Percentiles rank a stretch among this genome's conserved stretches.
Conservation (phyloP, 2,888 invertebrate genomes). For the Cataglyphis rosenhaueri region DNA sequence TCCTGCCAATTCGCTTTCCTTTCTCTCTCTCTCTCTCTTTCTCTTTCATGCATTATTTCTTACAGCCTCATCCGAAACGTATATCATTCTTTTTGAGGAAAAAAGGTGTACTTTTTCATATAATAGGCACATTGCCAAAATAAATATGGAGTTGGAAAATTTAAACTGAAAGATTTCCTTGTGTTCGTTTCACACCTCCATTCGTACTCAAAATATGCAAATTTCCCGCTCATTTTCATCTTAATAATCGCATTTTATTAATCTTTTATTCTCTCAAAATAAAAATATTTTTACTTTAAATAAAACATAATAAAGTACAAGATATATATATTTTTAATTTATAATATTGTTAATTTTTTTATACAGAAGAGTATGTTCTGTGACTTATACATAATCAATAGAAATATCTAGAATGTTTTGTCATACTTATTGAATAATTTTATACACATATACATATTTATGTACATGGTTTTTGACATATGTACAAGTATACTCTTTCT, state of each 20-base stretch:
- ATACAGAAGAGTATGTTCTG: neutral
- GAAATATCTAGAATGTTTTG: conserved; percentile 1
- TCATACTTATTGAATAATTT: neutral
- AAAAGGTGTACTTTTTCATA: conserved; percentile 84
- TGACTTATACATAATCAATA: conserved; percentile 4
- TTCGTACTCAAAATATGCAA: neutral
- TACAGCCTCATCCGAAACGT: conserved; percentile 61
- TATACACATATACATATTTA: neutral
- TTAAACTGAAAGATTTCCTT: conserved; percentile 67
- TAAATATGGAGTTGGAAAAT: conserved; percentile 84
- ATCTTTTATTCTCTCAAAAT: neutral
- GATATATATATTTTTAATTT: neutral
- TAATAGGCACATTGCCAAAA: conserved; percentile 83
- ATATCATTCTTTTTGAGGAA: conserved; percentile 81
- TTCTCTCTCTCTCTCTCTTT: conserved; percentile 56
- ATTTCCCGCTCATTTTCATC: neutral
- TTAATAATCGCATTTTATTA: neutral
- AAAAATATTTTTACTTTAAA: neutral
- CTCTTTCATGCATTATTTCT: conserved; percentile 34
- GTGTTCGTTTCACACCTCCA: conserved; percentile 22
- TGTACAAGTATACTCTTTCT: neutral
- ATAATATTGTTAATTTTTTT: conserved; percentile 17
- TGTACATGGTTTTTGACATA: neutral
- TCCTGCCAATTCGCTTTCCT: conserved; percentile 64
- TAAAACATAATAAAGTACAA: neutral